Evolutionary conservation across 2,113 vertebrate genomes (phyloP).

Genomic region (Monarcha castaneiventris): DNA sequence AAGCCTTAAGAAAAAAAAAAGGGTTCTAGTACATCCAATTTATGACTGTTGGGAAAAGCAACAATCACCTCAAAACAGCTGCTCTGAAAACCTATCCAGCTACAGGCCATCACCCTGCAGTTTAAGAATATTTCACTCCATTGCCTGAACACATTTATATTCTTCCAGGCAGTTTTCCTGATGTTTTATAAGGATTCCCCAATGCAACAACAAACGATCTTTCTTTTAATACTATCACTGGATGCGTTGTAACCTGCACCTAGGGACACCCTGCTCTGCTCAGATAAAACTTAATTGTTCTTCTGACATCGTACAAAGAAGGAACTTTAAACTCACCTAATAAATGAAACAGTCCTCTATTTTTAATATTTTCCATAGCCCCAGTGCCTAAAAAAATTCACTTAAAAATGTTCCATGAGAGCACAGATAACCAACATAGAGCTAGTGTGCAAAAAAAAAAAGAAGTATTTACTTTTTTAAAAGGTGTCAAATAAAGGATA

Average conservation of each 20-base stretch:
- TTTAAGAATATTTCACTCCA: slow-evolving; percentile 48
- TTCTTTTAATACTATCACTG: slow-evolving; percentile 56
- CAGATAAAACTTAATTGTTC: slow-evolving; percentile 69
- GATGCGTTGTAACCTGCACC: slow-evolving; percentile 36
- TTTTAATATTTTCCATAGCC: slow-evolving; percentile 14
- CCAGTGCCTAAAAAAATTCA: background rate
- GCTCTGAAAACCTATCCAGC: slow-evolving; percentile 4
- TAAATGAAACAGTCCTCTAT: background rate
- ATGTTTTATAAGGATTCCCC: slow-evolving; percentile 63
- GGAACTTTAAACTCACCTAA: slow-evolving; percentile 30
- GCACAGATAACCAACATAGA: background rate
- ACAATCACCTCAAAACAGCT: slow-evolving; percentile 9
- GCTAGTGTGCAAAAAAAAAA: background rate
- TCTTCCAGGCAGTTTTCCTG: slow-evolving; percentile 51
- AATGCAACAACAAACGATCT: slow-evolving; percentile 56
- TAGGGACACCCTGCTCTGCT: slow-evolving; percentile 50
- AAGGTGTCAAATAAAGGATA: background rate
- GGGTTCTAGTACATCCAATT: background rate
- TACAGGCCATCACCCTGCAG: slow-evolving; percentile 23
- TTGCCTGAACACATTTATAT: slow-evolving; percentile 47
- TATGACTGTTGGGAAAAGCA: slow-evolving; percentile 1
- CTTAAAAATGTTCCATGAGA: background rate
- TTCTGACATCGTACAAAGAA: slow-evolving; percentile 38
- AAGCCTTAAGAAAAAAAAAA: background rate
- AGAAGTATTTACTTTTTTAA: background rate